A percentile compares a stretch with the other conserved stretches of the same genome.
Evolutionary conservation across 2,888 invertebrate species (phyloP).

Genomic region (Sesia bembeciformis): DNA sequence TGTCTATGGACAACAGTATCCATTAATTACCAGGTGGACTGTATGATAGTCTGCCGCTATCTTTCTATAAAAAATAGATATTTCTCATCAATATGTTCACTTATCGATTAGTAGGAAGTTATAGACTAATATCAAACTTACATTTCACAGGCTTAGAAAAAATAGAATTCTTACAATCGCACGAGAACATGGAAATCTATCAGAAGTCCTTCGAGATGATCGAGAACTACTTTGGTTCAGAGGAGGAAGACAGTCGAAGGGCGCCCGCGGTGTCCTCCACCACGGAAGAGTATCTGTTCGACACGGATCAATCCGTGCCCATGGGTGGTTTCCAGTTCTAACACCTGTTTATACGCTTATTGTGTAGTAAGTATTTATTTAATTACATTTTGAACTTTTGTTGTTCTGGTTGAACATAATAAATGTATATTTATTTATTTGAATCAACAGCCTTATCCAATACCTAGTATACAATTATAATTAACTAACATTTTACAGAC

Average conservation of each 20-base stretch:
- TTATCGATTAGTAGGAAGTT: no score
- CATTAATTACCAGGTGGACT: no score
- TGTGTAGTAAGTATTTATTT: slow-evolving; percentile 23
- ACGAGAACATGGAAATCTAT: slow-evolving; percentile 97
- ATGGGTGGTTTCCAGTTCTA: slow-evolving; percentile 89
- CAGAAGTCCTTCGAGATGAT: slow-evolving; percentile 98
- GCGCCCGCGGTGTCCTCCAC: slow-evolving; percentile 84
- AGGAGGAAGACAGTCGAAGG: slow-evolving; percentile 87
- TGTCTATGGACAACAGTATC: no score
- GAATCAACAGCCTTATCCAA: no score
- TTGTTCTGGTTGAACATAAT: no score
- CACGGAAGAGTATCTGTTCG: slow-evolving; percentile 82
- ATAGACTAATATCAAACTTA: neutral
- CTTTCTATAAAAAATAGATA: no score
- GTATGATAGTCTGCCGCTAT: no score
- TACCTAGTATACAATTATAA: no score
- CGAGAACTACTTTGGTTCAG: slow-evolving; percentile 95
- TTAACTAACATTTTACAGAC: no score
- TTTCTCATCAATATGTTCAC: no score
- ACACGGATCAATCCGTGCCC: slow-evolving; percentile 81
- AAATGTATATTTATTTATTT: no score
- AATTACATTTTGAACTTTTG: neutral
- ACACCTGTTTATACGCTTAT: slow-evolving; percentile 29
- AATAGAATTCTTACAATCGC: slow-evolving; percentile 97
- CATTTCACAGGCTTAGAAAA: slow-evolving; percentile 89